phyloP scores from a whole-genome alignment of 2,113 vertebrate species.

The Nyctibius bracteatus region DNA sequence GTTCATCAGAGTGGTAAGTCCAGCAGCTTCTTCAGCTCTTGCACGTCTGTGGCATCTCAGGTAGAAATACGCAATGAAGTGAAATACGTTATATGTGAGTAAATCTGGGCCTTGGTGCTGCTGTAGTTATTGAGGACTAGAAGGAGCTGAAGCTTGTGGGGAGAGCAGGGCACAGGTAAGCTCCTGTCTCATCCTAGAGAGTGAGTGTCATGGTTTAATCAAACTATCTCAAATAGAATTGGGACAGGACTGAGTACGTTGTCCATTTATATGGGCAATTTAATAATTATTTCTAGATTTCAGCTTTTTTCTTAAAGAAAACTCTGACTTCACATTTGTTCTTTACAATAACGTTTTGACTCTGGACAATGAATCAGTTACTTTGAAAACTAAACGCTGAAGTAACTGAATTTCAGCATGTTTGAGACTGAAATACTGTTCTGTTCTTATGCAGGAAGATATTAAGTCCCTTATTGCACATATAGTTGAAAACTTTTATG shows the following conservation, averaged over 20 bases:
- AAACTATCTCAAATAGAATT: accelerated
- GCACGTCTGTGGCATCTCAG: accelerated
- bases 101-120: too few species aligned
- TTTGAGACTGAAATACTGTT: constrained; percentile 29
- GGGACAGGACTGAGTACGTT: not conserved
- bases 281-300: not conserved
- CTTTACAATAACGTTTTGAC: not conserved
- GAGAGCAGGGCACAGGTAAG: not conserved
- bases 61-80: not conserved
- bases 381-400: not conserved
- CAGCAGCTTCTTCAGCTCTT: not conserved
- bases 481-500: constrained; percentile 99
- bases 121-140: not conserved
- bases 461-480: constrained; percentile 96
- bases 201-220: not conserved
- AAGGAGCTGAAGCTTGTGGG: not conserved
- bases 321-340: not conserved
- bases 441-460: constrained; percentile 85
- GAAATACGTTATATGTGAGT: too few species aligned
- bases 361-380: not conserved
- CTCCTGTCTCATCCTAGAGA: too few species aligned
- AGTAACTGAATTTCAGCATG: too few species aligned
- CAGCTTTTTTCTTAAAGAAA: not conserved
- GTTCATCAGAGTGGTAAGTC: constrained; percentile 96
- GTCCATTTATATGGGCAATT: not conserved